These are phyloP conservation scores for Temnothorax curvispinosus DNA, from an alignment of 1,140 invertebrate species.

Conservation along the genomic window DNA sequence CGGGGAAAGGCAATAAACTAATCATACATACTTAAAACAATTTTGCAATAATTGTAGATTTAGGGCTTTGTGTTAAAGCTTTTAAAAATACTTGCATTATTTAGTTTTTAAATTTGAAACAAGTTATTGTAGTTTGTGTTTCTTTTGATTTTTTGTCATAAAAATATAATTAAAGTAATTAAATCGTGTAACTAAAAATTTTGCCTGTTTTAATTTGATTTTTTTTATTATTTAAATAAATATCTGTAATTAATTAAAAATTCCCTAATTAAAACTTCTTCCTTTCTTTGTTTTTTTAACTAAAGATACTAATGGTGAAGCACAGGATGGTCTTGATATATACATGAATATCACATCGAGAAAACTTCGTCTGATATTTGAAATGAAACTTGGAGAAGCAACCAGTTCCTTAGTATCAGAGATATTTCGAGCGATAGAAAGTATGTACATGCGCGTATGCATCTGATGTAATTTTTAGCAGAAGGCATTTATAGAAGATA, in stretches of 20 bases:
- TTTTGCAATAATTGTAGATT: too few relatives aligned
- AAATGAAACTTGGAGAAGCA: slow-evolving; percentile 88
- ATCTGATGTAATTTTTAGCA: not conserved
- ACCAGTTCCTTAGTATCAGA: slow-evolving; percentile 88
- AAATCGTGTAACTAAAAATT: not conserved
- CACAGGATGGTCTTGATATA: slow-evolving; percentile 86
- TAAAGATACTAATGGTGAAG: slow-evolving; percentile 86
- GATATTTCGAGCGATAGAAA: slow-evolving; percentile 82
- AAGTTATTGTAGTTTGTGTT: too few relatives aligned
- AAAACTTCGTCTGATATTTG: slow-evolving; percentile 87
- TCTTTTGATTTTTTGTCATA: too few relatives aligned
- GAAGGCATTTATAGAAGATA: too few relatives aligned
- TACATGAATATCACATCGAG: slow-evolving; percentile 87
- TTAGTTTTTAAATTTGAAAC: too few relatives aligned
- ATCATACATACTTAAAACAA: too few relatives aligned
- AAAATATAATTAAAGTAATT: too few relatives aligned
- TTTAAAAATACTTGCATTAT: too few relatives aligned
- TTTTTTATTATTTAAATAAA: not conserved
- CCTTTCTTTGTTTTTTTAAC: slow-evolving; percentile 33
- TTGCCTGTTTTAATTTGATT: not conserved
- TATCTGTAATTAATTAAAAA: not conserved
- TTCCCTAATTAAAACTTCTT: not conserved
- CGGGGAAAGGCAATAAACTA: too few relatives aligned
- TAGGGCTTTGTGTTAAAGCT: too few relatives aligned
- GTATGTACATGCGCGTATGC: slow-evolving; percentile 66